These are phyloP conservation scores for Diaphora mendica DNA, from an alignment of 2,888 invertebrate genomes.

Conservation along the genomic window DNA sequence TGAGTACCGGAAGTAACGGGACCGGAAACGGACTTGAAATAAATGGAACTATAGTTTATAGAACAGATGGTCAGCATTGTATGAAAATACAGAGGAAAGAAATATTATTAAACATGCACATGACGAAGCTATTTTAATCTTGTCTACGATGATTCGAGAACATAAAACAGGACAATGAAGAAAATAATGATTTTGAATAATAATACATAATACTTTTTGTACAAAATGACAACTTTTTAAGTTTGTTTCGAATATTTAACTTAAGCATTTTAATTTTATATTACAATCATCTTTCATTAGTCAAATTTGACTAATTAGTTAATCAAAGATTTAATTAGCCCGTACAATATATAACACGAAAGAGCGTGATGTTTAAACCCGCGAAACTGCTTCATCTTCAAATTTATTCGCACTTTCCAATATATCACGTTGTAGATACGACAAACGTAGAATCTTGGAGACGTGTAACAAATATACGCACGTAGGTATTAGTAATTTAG, in stretches of 20 bases:
- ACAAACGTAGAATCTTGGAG: constrained; percentile 16
- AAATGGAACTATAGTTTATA: constrained; percentile 67
- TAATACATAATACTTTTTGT: constrained; percentile 10
- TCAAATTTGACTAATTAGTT: neutral
- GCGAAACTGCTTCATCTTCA: constrained; percentile 32
- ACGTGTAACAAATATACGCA: constrained; percentile 25
- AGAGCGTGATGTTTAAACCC: constrained; percentile 36
- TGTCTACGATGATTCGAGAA: constrained; percentile 29
- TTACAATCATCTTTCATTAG: constrained; percentile 12
- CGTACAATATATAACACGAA: constrained; percentile 22
- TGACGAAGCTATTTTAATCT: constrained; percentile 62
- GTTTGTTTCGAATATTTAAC: constrained; percentile 9
- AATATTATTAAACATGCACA: constrained; percentile 55
- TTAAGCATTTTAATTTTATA: constrained; percentile 2
- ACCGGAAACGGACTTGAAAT: constrained; percentile 75
- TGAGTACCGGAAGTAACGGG: constrained; percentile 79
- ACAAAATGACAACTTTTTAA: constrained; percentile 7
- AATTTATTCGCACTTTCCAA: constrained; percentile 21
- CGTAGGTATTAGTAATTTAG: constrained; percentile 28
- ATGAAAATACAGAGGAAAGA: constrained; percentile 65
- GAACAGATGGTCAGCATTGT: constrained; percentile 71
- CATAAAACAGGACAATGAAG: constrained; percentile 54
- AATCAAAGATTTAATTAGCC: neutral
- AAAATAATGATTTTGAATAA: constrained; percentile 19
- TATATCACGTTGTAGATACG: constrained; percentile 34